These are phyloP conservation scores for Cephalopterus ornatus DNA, from an alignment of 2,113 vertebrate genomes.

Conservation along the genomic window DNA sequence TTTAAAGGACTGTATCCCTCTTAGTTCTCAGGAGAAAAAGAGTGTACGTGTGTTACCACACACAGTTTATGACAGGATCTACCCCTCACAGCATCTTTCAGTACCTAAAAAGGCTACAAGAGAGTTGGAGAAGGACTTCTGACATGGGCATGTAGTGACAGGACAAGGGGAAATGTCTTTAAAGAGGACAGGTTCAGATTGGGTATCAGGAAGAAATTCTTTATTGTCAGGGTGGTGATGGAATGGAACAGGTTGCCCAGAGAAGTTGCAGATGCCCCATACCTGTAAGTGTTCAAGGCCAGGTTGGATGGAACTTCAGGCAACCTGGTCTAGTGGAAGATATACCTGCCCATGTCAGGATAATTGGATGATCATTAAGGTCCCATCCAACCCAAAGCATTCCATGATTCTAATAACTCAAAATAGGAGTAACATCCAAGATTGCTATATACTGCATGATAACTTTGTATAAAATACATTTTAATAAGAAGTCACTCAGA, in stretches of 20 bases:
- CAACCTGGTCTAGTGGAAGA: not conserved
- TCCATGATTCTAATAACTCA: not conserved
- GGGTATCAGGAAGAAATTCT: not conserved
- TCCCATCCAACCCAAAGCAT: not conserved
- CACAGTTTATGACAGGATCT: not conserved
- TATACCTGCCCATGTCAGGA: no score
- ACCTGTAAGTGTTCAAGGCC: fast-evolving
- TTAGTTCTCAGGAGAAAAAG: not conserved
- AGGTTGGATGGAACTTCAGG: not conserved
- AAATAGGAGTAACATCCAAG: not conserved
- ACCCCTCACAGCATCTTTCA: not conserved
- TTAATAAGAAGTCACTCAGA: not conserved
- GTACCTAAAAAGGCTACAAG: not conserved
- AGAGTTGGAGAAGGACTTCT: not conserved
- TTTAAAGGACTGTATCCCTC: not conserved
- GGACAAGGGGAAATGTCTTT: not conserved
- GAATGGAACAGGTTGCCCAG: not conserved
- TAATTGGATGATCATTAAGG: not conserved
- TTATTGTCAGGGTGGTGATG: not conserved
- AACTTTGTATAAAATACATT: not conserved
- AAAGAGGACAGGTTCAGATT: not conserved
- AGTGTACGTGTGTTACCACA: not conserved
- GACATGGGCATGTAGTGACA: not conserved
- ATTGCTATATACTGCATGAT: not conserved
- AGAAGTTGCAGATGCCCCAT: not conserved